phyloP scores from a whole-genome alignment of 1,140 invertebrate genomes.

The Tetragnatha versicolor region DNA sequence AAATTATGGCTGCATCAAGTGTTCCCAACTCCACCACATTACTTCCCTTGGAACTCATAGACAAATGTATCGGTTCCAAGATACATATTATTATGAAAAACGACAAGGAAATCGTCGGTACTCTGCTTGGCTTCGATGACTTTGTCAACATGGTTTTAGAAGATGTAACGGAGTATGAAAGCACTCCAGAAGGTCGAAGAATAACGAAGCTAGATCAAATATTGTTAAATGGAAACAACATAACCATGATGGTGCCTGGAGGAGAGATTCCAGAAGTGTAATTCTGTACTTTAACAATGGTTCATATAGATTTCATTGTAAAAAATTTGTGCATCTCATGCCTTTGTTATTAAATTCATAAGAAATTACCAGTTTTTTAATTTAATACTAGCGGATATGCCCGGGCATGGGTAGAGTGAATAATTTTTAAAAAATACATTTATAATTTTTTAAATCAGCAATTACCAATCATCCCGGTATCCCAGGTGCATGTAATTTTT shows the following conservation, averaged over 20 bases:
- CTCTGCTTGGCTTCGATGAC: slow-evolving; percentile 96
- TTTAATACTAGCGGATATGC: too few relatives aligned
- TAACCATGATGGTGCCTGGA: slow-evolving; percentile 86
- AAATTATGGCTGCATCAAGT: slow-evolving; percentile 47
- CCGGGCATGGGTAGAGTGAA: too few relatives aligned
- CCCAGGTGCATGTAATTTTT: too few relatives aligned
- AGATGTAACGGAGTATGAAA: slow-evolving; percentile 78
- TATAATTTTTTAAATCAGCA: too few relatives aligned
- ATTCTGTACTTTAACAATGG: slow-evolving; percentile 23
- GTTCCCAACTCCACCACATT: slow-evolving; percentile 75
- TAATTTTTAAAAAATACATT: too few relatives aligned
- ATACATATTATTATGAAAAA: slow-evolving; percentile 99
- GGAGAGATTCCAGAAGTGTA: slow-evolving; percentile 66
- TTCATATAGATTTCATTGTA: too few relatives aligned
- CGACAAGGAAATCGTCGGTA: slow-evolving; percentile 99
- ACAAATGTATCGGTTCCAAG: slow-evolving; percentile 98
- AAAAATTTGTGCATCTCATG: too few relatives aligned
- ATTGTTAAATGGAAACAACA: slow-evolving; percentile 98
- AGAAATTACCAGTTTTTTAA: too few relatives aligned
- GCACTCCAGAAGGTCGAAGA: slow-evolving; percentile 92
- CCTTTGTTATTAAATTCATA: too few relatives aligned
- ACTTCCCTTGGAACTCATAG: slow-evolving; percentile 92
- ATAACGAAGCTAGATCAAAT: slow-evolving; percentile 98
- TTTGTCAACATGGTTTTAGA: slow-evolving; percentile 97
- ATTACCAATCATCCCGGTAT: too few relatives aligned